These are phyloP conservation scores for Hydrotaea cyrtoneurina DNA, from an alignment of 2,888 invertebrate species.

Conservation along the genomic window DNA sequence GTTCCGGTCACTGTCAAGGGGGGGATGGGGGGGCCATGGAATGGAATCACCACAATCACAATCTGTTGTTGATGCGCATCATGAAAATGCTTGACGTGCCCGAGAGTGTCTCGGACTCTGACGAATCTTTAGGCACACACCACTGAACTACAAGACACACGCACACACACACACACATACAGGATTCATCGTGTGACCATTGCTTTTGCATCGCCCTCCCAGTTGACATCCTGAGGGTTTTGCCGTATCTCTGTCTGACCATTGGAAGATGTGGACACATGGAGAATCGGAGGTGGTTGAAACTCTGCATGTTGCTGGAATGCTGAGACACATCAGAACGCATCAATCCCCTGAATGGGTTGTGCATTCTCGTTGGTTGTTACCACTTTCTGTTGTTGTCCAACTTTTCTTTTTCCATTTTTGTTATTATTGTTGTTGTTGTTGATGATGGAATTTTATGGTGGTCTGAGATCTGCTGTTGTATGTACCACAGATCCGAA, in stretches of 20 bases:
- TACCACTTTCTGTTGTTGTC: slow-evolving; percentile 7
- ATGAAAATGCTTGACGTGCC: slow-evolving; percentile 59
- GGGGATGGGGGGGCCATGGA: background rate
- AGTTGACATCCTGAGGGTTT: slow-evolving; percentile 48
- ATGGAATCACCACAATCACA: slow-evolving; percentile 32
- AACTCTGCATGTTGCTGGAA: slow-evolving; percentile 35
- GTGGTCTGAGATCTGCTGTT: slow-evolving; percentile 21
- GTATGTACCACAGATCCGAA: background rate
- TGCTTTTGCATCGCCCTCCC: background rate
- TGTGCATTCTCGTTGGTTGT: slow-evolving; percentile 42
- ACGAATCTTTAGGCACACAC: slow-evolving; percentile 49
- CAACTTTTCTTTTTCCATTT: background rate
- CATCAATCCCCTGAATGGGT: slow-evolving; percentile 51
- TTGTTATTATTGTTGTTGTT: slow-evolving; percentile 25
- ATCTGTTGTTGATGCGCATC: slow-evolving; percentile 67
- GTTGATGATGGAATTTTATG: slow-evolving; percentile 29
- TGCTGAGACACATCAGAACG: slow-evolving; percentile 52
- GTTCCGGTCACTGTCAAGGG: background rate
- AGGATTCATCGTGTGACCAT: background rate
- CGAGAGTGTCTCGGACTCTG: slow-evolving; percentile 46
- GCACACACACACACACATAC: background rate
- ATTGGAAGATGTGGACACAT: slow-evolving; percentile 47
- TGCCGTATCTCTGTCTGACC: slow-evolving; percentile 54
- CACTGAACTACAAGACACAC: slow-evolving; percentile 15
- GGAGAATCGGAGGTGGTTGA: slow-evolving; percentile 20